phyloP scores from a whole-genome alignment of 2,797 vertebrate species.

The Neoniphon sammara region DNA sequence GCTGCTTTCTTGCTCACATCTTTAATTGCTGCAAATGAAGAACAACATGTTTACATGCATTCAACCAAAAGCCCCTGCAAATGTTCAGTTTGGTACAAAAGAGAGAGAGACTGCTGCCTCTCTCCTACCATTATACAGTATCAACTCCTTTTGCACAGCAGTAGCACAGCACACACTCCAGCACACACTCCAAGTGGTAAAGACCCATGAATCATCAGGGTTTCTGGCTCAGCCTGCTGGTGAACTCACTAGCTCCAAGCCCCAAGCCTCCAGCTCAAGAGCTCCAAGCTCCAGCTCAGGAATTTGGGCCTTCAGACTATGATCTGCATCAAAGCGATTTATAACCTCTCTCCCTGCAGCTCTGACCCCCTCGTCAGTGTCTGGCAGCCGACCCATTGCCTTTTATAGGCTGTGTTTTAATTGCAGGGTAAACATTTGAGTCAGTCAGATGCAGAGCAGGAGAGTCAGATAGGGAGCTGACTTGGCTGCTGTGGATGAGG shows the following conservation, averaged over 20 bases:
- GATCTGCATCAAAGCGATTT: slow-evolving; percentile 83
- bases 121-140: slow-evolving; percentile 33
- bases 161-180: slow-evolving; percentile 40
- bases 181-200: slow-evolving; percentile 46
- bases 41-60: slow-evolving; percentile 12
- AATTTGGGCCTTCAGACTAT: slow-evolving; percentile 77
- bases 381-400: slow-evolving; percentile 82
- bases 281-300: slow-evolving; percentile 58
- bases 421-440: slow-evolving; percentile 82
- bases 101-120: slow-evolving; percentile 26
- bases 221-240: slow-evolving; percentile 65
- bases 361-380: slow-evolving; percentile 75
- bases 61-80: slow-evolving; percentile 40
- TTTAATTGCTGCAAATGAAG: slow-evolving; percentile 33
- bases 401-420: slow-evolving; percentile 89
- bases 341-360: slow-evolving; percentile 74
- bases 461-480: slow-evolving; percentile 57
- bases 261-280: slow-evolving; percentile 40
- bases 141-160: slow-evolving; percentile 30
- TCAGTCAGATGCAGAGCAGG: slow-evolving; percentile 72
- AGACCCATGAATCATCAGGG: slow-evolving; percentile 73
- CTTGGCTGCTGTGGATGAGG: slow-evolving; percentile 47
- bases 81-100: slow-evolving; percentile 24
- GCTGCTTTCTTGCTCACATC: slow-evolving; percentile 3
- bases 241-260: slow-evolving; percentile 65